phyloP scores from a whole-genome alignment of 2,888 invertebrate species.

The Hybos culiciformis region DNA sequence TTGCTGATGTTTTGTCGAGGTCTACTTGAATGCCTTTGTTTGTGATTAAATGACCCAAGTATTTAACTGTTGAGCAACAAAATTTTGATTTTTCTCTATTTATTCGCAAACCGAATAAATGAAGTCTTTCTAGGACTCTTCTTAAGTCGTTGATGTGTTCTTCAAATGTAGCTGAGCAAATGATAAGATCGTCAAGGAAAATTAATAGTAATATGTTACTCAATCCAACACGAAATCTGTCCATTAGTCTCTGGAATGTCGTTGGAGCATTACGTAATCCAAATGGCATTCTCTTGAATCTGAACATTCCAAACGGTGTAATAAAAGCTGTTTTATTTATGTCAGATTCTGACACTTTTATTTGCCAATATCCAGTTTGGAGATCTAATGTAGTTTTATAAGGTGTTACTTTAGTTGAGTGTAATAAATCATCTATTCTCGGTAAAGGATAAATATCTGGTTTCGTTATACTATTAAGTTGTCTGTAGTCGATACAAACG shows the following conservation, averaged over 20 bases:
- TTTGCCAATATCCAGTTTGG: conserved; percentile 6
- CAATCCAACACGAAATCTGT: conserved; percentile 4
- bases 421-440: neutral
- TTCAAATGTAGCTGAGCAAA: conserved; percentile 16
- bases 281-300: conserved; percentile 23
- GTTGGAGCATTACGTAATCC: conserved; percentile 21
- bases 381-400: conserved; percentile 15
- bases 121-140: conserved; percentile 17
- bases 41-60: conserved; percentile 4
- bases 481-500: conserved; percentile 9
- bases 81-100: no score
- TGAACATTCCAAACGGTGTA: conserved; percentile 21
- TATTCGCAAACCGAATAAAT: conserved; percentile 13
- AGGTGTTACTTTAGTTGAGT: conserved; percentile 2
- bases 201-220: conserved; percentile 8
- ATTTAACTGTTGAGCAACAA: conserved; percentile 5
- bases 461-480: conserved; percentile 7
- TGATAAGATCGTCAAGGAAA: conserved; percentile 20
- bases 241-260: conserved; percentile 14
- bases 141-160: conserved; percentile 18
- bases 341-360: conserved; percentile 6
- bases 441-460: conserved; percentile 6
- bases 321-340: conserved; percentile 20
- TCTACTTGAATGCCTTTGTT: conserved; percentile 3
- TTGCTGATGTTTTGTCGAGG: conserved; percentile 1